Conservation (phyloP, 2,888 invertebrate species). For the Theristus sp. region DNA sequence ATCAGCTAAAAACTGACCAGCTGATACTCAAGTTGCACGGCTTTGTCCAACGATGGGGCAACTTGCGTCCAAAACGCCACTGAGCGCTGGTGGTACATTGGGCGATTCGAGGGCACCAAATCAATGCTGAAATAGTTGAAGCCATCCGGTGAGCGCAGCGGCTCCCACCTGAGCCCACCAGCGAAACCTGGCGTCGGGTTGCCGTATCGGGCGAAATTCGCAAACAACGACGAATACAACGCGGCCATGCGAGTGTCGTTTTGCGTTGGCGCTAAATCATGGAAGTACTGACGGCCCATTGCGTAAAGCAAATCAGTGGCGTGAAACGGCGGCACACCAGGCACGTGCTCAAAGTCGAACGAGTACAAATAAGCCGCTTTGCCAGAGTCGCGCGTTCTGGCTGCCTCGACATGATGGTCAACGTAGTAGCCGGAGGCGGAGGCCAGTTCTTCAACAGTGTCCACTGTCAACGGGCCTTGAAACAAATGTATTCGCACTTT, state of each 20-base stretch:
- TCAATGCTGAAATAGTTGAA: constrained; percentile 5
- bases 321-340: not conserved
- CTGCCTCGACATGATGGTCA: not conserved
- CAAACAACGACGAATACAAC: constrained; percentile 2
- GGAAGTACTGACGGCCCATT: constrained; percentile 2
- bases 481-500: too few species aligned
- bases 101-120: not conserved
- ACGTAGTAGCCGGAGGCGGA: not conserved
- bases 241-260: not conserved
- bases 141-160: not conserved
- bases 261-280: not conserved
- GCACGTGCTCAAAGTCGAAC: constrained; percentile 5
- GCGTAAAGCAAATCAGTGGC: constrained; percentile 6
- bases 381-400: not conserved
- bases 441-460: not conserved
- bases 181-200: constrained; percentile 3
- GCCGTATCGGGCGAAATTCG: constrained; percentile 6
- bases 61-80: constrained; percentile 1
- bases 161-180: not conserved
- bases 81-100: constrained; percentile 3
- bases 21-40: not conserved
- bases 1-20: too few species aligned
- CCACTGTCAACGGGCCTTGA: not conserved
- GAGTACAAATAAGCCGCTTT: constrained; percentile 5
- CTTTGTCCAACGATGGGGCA: constrained; percentile 1